These are phyloP conservation scores for Enoplosus armatus DNA, from an alignment of 2,797 vertebrate species.

Conservation along the genomic window DNA sequence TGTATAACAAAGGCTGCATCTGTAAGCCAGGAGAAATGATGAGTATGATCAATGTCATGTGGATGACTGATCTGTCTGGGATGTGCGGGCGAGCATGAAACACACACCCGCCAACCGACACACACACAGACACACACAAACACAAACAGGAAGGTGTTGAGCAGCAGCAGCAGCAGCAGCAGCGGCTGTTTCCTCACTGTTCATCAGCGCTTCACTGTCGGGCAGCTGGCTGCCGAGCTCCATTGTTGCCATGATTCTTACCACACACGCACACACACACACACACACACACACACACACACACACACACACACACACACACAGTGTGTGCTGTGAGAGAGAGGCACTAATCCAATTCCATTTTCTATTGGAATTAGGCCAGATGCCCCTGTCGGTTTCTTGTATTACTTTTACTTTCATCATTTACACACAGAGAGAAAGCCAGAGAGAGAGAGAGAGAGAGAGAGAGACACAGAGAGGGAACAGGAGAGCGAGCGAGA, in stretches of 20 bases:
- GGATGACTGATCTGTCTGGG: slow-evolving; percentile 46
- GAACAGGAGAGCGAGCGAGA: background rate
- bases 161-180: slow-evolving; percentile 41
- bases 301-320: slow-evolving; percentile 18
- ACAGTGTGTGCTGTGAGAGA: slow-evolving; percentile 52
- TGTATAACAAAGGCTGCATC: slow-evolving; percentile 20
- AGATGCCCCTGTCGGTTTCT: slow-evolving; percentile 72
- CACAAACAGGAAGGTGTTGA: slow-evolving; percentile 39
- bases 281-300: slow-evolving; percentile 1
- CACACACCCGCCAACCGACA: background rate
- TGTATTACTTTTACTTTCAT: slow-evolving; percentile 74
- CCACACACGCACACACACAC: slow-evolving; percentile 1
- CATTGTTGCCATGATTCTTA: slow-evolving; percentile 53
- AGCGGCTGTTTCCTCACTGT: slow-evolving; percentile 41
- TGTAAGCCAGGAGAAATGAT: slow-evolving; percentile 28
- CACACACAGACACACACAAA: background rate
- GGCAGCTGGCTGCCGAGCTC: slow-evolving; percentile 63
- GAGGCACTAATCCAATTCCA: slow-evolving; percentile 73
- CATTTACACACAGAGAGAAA: slow-evolving; percentile 56
- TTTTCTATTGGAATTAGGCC: slow-evolving; percentile 75
- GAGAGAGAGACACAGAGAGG: background rate
- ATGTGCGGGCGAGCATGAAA: slow-evolving; percentile 39
- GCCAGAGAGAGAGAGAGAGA: slow-evolving; percentile 6
- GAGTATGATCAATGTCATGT: slow-evolving; percentile 50
- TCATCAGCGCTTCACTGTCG: slow-evolving; percentile 47